Evolutionary conservation across 2,797 vertebrate genomes (phyloP), one percentile per base, ranked within the genome.

Genomic region (Myotis daubentonii): DNA sequence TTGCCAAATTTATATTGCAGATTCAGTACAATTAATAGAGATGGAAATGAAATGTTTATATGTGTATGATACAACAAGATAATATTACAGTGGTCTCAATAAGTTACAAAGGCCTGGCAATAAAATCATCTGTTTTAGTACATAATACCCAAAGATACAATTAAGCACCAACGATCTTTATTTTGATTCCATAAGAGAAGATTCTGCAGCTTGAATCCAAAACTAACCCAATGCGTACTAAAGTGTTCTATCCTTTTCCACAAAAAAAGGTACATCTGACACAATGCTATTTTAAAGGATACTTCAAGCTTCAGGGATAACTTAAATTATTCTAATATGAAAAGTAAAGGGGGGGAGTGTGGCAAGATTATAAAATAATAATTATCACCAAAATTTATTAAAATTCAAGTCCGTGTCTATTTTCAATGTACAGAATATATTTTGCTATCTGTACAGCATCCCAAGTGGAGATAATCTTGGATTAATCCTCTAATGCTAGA

Each of bases 231-330:
- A 79, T 3, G 92, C 36, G 47, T 8, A 4, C 86, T 28, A 94
- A 92, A 87, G 38, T 74, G 25, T 78, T 86, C 36, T 87, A 36
- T 33, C 36, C 23, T 95, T 96, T 84, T 44, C 78, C 15, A 86
- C 65, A 74, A 76, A 92, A 74, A 91, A 94, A 92, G 70, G 70
- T 51, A 82, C 3, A 65, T 88, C 88, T 95, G 65, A 89, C 30
- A 19, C 0, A 82, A 65, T 55, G 7, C 17, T 89, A 49, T 86
- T 88, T 81, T 89, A 85, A 92, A 95, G 55, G 19, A 83, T 76
- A 94, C 2, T 85, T 87, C 47, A 95, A 72, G 23, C 76, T 92
- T 96, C 25, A 53, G 12, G 13, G 30, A 85, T 74, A 95, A 94
- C 11, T 82, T 51, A 84, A 87, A 72, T 41, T 76, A 6, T 80